Evolutionary conservation across 2,888 invertebrate species (phyloP).

Genomic region (Charanyca ferruginea): DNA sequence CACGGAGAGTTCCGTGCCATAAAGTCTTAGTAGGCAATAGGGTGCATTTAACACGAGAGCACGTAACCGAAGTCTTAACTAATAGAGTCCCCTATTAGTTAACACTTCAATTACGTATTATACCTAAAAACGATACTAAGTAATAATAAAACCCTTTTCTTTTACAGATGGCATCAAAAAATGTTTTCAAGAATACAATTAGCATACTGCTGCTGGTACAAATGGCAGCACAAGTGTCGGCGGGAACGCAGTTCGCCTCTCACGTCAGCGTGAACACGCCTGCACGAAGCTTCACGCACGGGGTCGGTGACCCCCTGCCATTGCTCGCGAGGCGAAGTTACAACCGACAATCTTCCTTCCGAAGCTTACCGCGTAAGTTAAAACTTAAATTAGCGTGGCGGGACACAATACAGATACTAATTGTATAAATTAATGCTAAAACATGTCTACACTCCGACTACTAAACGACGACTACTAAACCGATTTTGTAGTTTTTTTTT

Average conservation of each 20-base stretch:
- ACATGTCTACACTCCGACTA: too few species aligned
- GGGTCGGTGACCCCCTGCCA: constrained; percentile 84
- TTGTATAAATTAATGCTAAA: too few species aligned
- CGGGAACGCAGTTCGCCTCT: constrained; percentile 83
- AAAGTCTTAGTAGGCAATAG: too few species aligned
- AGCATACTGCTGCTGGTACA: constrained; percentile 69
- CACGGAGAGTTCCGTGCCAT: too few species aligned
- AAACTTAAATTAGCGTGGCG: background rate
- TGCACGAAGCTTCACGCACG: constrained; percentile 84
- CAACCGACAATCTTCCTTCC: constrained; percentile 64
- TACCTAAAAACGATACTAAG: too few species aligned
- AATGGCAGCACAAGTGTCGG: constrained; percentile 64
- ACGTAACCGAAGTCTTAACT: too few species aligned
- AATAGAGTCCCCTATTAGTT: too few species aligned
- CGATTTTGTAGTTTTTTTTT: too few species aligned
- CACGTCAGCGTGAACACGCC: constrained; percentile 88
- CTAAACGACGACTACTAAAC: too few species aligned
- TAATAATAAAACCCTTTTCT: background rate
- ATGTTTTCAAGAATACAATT: constrained; percentile 49
- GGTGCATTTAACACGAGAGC: too few species aligned
- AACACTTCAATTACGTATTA: too few species aligned
- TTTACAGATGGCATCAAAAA: constrained; percentile 68
- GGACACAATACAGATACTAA: too few species aligned
- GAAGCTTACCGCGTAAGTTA: constrained; percentile 73
- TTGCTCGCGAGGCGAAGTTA: constrained; percentile 64